Evolutionary conservation across 1,140 invertebrate genomes (phyloP), one percentile per base, ranked within the genome.

Genomic region (Centruroides vittatus): DNA sequence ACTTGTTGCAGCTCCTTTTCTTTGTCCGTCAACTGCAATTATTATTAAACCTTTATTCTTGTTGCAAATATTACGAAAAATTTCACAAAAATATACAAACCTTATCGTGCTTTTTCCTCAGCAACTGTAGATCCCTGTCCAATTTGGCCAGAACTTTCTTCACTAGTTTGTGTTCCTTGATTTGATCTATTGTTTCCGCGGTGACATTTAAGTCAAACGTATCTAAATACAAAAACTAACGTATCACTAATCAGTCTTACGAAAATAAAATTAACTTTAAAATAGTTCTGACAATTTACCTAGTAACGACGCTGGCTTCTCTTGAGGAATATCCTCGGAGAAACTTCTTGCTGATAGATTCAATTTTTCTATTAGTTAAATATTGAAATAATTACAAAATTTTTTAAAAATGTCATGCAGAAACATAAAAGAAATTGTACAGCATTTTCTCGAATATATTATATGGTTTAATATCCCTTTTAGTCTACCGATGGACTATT

Each of bases 41-140:
- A 23, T 23, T 23, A 23, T 23, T 23, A 23, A 23, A 23, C 23
- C 23, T 23, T 23, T 23, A 23, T 23, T 23, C 23, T 23, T 2
- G 23, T 23, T 23, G 23, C 23, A 23, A 23, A 23, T 23, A 23
- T 23, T 23, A 23, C 23, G 2, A 23, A 23, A 23, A 23, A 23
- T 23, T 23, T 23, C 23, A 23, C 23, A 57, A 34, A 56, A 11
- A 11, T 8, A 46, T 12, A 53, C 51, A 34, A 36, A 81, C 80
- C 75, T 92, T 93, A 61, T 93, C 89, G 68, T 89, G 84, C 69
- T 93, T 94, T 70, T 90, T 88, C 53, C 82, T 78, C 53, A 95
- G 69, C 49, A 80, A 78, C 64, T 93, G 88, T 52, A 96, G 72
- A 71, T 94, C 93, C 69, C 92, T 89, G 48, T 93, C 88, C 23